phyloP scores from a whole-genome alignment of 1,140 invertebrate species.

The Antheraea pernyi region DNA sequence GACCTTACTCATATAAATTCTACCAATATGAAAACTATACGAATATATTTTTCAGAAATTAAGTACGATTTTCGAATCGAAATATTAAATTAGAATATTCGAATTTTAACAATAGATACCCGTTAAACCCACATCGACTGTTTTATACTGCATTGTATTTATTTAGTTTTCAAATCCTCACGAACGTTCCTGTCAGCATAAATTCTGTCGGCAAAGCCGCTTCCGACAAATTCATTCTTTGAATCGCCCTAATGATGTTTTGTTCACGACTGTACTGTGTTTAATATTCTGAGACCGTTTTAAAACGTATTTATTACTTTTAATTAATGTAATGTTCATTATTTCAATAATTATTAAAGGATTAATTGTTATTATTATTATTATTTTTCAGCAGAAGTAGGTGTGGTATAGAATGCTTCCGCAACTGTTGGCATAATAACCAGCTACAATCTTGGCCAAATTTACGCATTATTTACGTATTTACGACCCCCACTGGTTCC shows the following conservation, averaged over 20 bases:
- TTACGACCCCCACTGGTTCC: too few species aligned
- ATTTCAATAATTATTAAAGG: too few species aligned
- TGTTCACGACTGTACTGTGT: conserved; percentile 35
- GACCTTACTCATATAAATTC: too few species aligned
- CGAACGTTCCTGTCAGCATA: conserved; percentile 50
- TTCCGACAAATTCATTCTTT: conserved; percentile 59
- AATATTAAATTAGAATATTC: background rate
- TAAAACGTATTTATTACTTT: conserved; percentile 2
- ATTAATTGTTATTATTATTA: too few species aligned
- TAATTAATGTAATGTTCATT: too few species aligned
- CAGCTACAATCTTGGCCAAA: too few species aligned
- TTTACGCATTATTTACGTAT: too few species aligned
- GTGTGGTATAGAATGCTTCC: too few species aligned
- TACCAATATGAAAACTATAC: too few species aligned
- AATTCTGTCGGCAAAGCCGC: conserved; percentile 45
- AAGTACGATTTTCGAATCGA: background rate
- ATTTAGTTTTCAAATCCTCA: conserved; percentile 58
- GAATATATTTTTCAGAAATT: background rate
- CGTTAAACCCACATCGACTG: background rate
- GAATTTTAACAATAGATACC: background rate
- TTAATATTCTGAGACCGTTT: background rate
- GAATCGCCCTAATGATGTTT: conserved; percentile 52
- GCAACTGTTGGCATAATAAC: too few species aligned
- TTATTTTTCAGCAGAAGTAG: too few species aligned
- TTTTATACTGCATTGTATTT: conserved; percentile 45